Percentiles rank a stretch among this genome's conserved stretches.
Conservation (phyloP, 2,888 invertebrate genomes). For the Drosophila conformis region DNA sequence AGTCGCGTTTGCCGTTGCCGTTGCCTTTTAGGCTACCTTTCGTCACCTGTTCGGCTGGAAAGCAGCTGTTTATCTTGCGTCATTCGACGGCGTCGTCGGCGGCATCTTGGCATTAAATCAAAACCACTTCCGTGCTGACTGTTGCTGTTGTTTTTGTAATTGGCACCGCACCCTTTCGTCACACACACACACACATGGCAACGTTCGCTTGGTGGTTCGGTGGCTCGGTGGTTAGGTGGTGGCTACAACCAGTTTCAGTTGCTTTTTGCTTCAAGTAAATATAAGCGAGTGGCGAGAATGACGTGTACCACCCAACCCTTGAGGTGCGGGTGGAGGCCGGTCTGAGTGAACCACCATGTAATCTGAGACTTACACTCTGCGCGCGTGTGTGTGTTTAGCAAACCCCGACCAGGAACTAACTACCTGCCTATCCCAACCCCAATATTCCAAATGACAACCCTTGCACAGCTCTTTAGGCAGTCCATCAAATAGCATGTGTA, state of each 20-base stretch:
- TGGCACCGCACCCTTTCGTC: constrained; percentile 48
- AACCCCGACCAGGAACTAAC: constrained; percentile 50
- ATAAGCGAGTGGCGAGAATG: constrained; percentile 40
- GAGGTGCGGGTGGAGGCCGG: constrained; percentile 1
- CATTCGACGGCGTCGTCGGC: constrained; percentile 34
- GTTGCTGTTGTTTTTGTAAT: constrained; percentile 40
- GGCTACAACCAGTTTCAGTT: constrained; percentile 55
- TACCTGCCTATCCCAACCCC: constrained; percentile 29
- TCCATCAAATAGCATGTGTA: constrained; percentile 67
- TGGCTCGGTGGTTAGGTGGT: constrained; percentile 10
- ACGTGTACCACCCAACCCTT: constrained; percentile 36
- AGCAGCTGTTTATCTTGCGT: constrained; percentile 65
- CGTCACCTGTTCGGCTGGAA: constrained; percentile 63
- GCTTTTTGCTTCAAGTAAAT: constrained; percentile 48
- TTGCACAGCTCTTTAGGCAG: constrained; percentile 59
- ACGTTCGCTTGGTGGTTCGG: constrained; percentile 13
- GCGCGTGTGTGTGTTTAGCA: constrained; percentile 29
- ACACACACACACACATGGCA: constrained; percentile 15
- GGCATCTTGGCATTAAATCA: constrained; percentile 69
- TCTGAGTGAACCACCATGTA: constrained; percentile 68
- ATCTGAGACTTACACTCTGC: constrained; percentile 62
- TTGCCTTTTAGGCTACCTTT: constrained; percentile 47
- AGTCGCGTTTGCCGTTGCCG: background rate
- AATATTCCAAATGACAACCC: background rate
- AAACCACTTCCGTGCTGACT: constrained; percentile 73